Evolutionary conservation across 2,888 invertebrate genomes (phyloP).

Genomic region (Thecophora atra): DNA sequence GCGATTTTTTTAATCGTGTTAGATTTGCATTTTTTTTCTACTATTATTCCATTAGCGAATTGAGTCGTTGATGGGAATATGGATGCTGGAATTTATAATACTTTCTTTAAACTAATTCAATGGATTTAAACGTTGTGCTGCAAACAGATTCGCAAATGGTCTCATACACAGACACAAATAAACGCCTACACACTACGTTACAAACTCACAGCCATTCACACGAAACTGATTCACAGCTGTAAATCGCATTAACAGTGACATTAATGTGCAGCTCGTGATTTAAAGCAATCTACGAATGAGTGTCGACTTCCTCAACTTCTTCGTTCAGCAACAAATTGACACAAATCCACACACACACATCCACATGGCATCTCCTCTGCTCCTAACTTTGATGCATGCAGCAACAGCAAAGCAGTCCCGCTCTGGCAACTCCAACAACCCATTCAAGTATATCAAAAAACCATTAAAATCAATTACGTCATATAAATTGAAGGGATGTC

Average conservation of each 20-base stretch:
- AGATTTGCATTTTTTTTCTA: neutral
- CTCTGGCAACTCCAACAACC: neutral
- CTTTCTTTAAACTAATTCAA: no score
- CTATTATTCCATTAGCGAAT: no score
- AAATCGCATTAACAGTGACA: constrained; percentile 29
- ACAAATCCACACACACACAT: neutral
- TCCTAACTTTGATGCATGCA: neutral
- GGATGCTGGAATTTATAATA: no score
- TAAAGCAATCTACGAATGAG: constrained; percentile 18
- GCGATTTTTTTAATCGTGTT: neutral
- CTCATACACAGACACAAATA: neutral
- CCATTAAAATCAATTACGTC: constrained; percentile 32
- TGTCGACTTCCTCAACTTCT: constrained; percentile 24
- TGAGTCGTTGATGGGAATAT: no score
- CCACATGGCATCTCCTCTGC: constrained; percentile 1
- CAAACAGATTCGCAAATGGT: neutral
- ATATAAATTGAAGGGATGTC: constrained; percentile 15
- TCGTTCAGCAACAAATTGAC: neutral
- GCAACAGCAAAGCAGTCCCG: neutral
- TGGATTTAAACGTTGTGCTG: neutral
- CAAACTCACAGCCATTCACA: neutral
- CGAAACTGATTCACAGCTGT: constrained; percentile 17
- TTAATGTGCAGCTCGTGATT: constrained; percentile 25
- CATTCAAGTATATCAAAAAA: constrained; percentile 28
- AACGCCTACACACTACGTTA: neutral